phyloP scores from a whole-genome alignment of 2,113 vertebrate species.

The Erinaceus europaeus region DNA sequence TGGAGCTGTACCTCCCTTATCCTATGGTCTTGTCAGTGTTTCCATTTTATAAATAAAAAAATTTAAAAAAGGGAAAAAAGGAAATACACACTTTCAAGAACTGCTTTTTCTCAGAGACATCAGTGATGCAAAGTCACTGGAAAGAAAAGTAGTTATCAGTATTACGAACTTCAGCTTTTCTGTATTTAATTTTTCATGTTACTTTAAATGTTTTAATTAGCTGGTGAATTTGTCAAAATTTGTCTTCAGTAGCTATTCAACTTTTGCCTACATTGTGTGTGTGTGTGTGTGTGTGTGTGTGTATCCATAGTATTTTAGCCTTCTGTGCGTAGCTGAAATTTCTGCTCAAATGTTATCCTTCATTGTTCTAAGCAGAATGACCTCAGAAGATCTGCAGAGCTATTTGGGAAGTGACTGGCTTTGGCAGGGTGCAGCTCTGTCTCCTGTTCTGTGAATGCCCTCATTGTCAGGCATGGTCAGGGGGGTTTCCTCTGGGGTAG shows the following conservation, averaged over 20 bases:
- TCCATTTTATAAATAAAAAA: too few species aligned
- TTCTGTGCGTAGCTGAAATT: not conserved
- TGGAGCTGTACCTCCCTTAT: too few species aligned
- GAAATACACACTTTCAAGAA: not conserved
- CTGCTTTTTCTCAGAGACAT: not conserved
- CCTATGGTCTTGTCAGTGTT: too few species aligned
- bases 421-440: not conserved
- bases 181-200: constrained; percentile 16
- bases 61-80: too few species aligned
- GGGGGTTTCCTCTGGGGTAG: not conserved
- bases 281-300: too few species aligned
- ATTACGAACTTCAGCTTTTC: not conserved
- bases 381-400: not conserved
- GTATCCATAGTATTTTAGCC: not conserved
- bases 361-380: not conserved
- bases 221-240: not conserved
- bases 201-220: constrained; percentile 6
- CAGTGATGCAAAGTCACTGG: not conserved
- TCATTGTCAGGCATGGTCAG: not conserved
- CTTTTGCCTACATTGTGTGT: too few species aligned
- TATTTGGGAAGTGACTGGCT: not conserved
- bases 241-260: not conserved
- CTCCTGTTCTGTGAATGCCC: not conserved
- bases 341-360: not conserved
- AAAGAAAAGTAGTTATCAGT: not conserved